Percentiles rank a stretch among this genome's conserved stretches.
Evolutionary conservation across 1,140 invertebrate genomes (phyloP).

Genomic region (Ephestia elutella): DNA sequence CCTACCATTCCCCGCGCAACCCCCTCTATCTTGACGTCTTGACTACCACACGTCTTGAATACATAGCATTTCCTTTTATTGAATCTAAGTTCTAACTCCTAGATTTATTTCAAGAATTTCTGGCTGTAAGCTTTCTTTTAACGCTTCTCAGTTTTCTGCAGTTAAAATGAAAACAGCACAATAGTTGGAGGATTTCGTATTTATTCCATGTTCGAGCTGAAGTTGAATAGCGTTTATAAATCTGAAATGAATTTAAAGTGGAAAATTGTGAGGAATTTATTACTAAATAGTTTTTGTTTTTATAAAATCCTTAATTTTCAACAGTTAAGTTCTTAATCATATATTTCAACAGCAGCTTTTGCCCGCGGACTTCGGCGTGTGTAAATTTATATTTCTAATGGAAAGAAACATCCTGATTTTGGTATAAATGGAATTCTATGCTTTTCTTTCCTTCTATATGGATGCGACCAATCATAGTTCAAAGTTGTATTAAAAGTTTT

Average conservation of each 20-base stretch:
- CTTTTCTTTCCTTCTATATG: no score
- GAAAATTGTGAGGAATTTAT: not conserved
- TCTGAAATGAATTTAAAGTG: not conserved
- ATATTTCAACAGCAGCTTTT: no score
- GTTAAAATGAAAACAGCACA: not conserved
- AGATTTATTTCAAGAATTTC: constrained; percentile 2
- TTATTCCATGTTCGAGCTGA: not conserved
- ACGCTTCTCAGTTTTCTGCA: not conserved
- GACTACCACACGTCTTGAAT: constrained; percentile 1
- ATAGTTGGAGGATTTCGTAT: not conserved
- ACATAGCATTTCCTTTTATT: constrained; percentile 9
- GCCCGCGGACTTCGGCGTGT: no score
- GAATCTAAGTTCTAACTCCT: constrained; percentile 4
- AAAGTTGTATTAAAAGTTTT: no score
- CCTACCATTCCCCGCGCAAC: not conserved
- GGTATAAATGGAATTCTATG: no score
- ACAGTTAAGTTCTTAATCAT: no score
- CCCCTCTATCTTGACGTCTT: not conserved
- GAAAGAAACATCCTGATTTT: no score
- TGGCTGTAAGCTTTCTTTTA: not conserved
- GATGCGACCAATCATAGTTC: no score
- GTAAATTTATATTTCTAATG: no score
- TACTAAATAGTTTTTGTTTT: no score
- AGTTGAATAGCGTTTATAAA: not conserved
- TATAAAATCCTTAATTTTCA: no score